Conservation (phyloP, 2,888 invertebrate genomes). For the Rotaria sp. region DNA sequence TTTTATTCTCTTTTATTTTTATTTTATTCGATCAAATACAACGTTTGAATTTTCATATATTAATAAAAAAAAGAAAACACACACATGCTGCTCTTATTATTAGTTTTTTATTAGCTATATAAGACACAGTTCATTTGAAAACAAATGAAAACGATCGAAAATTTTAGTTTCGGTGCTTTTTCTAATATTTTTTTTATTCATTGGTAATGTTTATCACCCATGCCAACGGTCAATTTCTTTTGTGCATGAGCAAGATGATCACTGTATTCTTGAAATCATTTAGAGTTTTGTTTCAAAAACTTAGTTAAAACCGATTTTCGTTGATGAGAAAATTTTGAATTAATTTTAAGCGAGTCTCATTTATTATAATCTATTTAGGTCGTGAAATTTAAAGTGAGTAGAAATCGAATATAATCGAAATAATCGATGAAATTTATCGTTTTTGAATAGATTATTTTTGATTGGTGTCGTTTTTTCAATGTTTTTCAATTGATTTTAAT, state of each 20-base stretch:
- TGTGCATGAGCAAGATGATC: conserved; percentile 63
- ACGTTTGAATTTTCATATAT: not conserved
- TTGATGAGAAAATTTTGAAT: too few species aligned
- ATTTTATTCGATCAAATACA: not conserved
- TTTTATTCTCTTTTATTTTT: conserved; percentile 1
- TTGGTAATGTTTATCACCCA: not conserved
- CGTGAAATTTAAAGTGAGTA: too few species aligned
- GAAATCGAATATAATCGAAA: too few species aligned
- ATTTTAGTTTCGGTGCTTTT: not conserved
- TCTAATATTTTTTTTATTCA: not conserved
- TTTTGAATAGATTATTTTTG: too few species aligned
- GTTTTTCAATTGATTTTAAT: too few species aligned
- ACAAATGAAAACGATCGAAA: not conserved
- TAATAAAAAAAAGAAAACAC: not conserved
- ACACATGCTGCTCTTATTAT: not conserved
- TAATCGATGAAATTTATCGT: too few species aligned
- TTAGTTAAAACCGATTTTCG: too few species aligned
- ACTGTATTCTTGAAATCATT: conserved; percentile 87
- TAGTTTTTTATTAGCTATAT: not conserved
- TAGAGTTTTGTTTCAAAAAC: too few species aligned
- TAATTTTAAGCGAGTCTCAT: too few species aligned
- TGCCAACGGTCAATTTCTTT: conserved; percentile 34
- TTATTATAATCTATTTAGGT: too few species aligned
- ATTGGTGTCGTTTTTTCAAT: too few species aligned
- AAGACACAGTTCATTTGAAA: not conserved